Conservation (phyloP, 2,113 vertebrate species). For the Cynoglossus semilaevis region DNA sequence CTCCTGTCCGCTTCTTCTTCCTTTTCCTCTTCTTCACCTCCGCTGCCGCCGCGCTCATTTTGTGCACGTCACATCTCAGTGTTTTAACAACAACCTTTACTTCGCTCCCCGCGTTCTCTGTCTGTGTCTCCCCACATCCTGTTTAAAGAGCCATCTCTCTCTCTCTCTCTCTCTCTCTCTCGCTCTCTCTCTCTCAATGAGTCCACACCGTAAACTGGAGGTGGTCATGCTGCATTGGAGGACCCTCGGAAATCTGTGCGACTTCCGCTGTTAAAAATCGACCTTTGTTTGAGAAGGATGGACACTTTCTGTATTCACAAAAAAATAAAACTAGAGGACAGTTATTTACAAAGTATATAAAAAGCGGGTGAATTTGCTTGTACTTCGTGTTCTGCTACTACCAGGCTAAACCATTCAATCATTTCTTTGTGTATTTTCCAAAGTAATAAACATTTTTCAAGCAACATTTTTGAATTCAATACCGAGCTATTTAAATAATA, state of each 20-base stretch:
- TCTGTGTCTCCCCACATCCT: constrained; percentile 55
- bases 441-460: no score
- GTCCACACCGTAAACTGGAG: constrained; percentile 15
- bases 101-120: constrained; percentile 6
- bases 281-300: no score
- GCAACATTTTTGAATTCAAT: no score
- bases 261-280: no score
- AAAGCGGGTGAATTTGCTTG: no score
- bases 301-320: no score
- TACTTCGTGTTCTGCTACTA: no score
- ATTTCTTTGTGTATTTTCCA: no score
- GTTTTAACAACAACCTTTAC: neutral
- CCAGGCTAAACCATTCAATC: no score
- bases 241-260: constrained; percentile 17
- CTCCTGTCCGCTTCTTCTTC: constrained; percentile 34
- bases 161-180: neutral
- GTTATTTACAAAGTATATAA: no score
- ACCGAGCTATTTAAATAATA: no score
- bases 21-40: constrained; percentile 26
- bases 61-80: constrained; percentile 40
- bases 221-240: constrained; percentile 39
- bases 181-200: constrained; percentile 35
- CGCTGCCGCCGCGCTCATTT: constrained; percentile 40
- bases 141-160: constrained; percentile 34
- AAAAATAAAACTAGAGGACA: no score